Conservation (phyloP, 1,140 invertebrate genomes). For the Bombus balteatus region DNA sequence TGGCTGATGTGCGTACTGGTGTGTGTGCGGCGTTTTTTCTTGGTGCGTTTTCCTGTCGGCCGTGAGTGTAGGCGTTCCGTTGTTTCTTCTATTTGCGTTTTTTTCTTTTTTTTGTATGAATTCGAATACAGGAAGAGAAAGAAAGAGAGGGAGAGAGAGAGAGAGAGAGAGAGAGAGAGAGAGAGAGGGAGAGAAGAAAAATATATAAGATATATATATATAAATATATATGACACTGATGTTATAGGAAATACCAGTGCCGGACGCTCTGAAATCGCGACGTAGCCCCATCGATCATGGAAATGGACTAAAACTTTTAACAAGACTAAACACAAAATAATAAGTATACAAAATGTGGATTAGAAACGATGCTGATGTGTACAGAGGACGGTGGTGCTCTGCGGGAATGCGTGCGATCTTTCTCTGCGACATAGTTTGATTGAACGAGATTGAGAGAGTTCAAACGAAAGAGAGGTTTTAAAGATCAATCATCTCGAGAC, state of each 20-base stretch:
- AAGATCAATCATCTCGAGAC: conserved; percentile 34
- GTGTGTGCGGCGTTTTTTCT: conserved; percentile 2
- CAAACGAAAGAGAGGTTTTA: conserved; percentile 43
- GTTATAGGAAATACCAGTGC: conserved; percentile 7
- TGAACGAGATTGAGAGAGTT: conserved; percentile 1
- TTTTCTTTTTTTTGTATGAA: not conserved
- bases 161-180: not conserved
- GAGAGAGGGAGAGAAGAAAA: not conserved
- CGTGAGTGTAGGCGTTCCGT: not conserved
- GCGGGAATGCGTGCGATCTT: conserved; percentile 28
- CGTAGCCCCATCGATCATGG: not conserved
- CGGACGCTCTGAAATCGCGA: conserved; percentile 32
- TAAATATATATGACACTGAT: conserved; percentile 2
- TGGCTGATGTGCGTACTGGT: not conserved
- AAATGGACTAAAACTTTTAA: not conserved
- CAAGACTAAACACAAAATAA: not conserved
- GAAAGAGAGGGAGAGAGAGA: too few relatives aligned
- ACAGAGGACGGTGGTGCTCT: conserved; percentile 52
- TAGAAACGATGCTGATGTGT: not conserved
- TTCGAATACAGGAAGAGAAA: not conserved
- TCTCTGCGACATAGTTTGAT: not conserved
- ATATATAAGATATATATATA: not conserved
- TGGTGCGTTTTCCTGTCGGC: not conserved
- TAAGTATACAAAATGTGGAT: not conserved
- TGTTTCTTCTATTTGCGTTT: not conserved